phyloP scores from a whole-genome alignment of 1,140 invertebrate species.

The Palaemon carinicauda region DNA sequence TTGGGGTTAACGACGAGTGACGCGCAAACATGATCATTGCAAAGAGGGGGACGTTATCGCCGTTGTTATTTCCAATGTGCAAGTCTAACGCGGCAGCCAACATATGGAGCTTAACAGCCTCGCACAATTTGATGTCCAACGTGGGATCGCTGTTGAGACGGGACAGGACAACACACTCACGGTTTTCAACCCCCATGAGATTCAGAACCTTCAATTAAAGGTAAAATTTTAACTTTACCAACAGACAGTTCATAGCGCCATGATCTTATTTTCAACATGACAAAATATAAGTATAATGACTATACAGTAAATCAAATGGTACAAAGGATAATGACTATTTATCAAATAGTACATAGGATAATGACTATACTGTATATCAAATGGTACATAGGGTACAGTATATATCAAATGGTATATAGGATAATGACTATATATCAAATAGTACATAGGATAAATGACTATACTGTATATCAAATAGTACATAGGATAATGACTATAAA shows the following conservation, averaged over 20 bases:
- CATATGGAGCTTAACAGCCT: constrained; percentile 70
- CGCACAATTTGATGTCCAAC: constrained; percentile 66
- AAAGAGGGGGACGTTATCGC: constrained; percentile 66
- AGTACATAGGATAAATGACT: no score
- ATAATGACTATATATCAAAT: no score
- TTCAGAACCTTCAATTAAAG: constrained; percentile 60
- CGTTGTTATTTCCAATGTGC: constrained; percentile 60
- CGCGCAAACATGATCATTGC: constrained; percentile 67
- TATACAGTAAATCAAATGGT: no score
- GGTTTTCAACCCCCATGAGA: constrained; percentile 61
- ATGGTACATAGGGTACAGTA: no score
- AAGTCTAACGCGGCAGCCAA: constrained; percentile 65
- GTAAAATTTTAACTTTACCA: background rate
- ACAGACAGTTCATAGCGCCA: background rate
- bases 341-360: no score
- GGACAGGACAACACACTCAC: constrained; percentile 62
- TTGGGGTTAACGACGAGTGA: constrained; percentile 65
- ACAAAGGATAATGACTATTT: no score
- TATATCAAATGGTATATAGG: no score
- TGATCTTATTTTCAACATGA: no score
- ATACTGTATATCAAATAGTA: no score
- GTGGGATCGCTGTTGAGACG: constrained; percentile 65
- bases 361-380: no score
- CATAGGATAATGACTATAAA: no score
- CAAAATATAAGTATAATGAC: background rate